Conservation (phyloP, 2,113 vertebrate genomes). For the Vidua macroura region DNA sequence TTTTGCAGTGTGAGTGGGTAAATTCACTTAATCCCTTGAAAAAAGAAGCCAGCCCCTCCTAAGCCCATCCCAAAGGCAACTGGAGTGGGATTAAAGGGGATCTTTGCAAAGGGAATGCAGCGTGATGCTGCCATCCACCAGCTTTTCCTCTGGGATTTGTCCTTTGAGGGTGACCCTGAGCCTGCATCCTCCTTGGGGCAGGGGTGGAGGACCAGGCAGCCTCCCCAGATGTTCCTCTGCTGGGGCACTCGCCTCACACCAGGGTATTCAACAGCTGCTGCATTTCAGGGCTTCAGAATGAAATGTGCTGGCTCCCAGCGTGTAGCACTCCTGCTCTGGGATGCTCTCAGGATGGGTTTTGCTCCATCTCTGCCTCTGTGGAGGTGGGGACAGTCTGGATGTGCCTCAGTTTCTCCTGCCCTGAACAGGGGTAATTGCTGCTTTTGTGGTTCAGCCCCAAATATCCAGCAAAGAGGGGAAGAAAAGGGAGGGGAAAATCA, state of each 20-base stretch:
- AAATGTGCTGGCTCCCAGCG: neutral
- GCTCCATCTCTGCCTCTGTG: neutral
- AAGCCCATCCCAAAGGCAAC: slow-evolving; percentile 44
- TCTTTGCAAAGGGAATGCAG: neutral
- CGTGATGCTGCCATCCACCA: fast-evolving
- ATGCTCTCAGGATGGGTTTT: neutral
- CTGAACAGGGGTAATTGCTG: neutral
- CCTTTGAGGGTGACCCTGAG: neutral
- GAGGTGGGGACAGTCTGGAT: fast-evolving
- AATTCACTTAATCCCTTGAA: slow-evolving; percentile 60
- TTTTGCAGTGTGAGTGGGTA: neutral
- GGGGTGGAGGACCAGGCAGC: neutral
- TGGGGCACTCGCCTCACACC: fast-evolving
- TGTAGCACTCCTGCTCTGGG: neutral
- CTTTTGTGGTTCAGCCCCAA: neutral
- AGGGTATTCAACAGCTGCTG: slow-evolving; percentile 24
- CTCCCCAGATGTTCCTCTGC: neutral
- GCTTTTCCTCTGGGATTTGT: neutral
- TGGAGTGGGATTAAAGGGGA: slow-evolving; percentile 19
- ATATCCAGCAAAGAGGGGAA: neutral
- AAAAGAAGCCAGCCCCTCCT: slow-evolving; percentile 40
- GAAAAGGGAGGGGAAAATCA: fast-evolving
- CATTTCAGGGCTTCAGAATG: neutral
- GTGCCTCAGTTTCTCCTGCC: neutral
- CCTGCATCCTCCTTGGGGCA: neutral